A percentile compares a stretch with the other conserved stretches of the same genome.
phyloP scores from a whole-genome alignment of 2,797 vertebrate genomes.

The Heteromormyrus szaboi region DNA sequence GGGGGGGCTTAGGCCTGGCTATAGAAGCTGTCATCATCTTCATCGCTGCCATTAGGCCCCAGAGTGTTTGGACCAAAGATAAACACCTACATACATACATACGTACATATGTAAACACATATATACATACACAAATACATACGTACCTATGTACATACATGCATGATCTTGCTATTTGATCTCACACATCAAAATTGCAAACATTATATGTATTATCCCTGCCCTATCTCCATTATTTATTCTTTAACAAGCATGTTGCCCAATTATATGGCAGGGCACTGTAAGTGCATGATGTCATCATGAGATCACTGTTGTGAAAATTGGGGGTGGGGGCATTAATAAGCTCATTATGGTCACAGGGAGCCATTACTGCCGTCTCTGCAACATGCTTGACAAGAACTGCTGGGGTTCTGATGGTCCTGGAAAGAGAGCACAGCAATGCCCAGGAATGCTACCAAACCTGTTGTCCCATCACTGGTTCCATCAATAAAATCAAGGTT shows the following conservation, averaged over 20 bases:
- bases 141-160: not conserved
- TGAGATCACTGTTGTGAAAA: not conserved
- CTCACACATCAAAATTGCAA: not conserved
- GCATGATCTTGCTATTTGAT: not conserved
- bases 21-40: slow-evolving; percentile 47
- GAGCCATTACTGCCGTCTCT: not conserved
- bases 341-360: not conserved
- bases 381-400: not conserved
- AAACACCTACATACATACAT: not conserved
- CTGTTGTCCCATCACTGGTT: not conserved
- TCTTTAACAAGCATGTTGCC: not conserved
- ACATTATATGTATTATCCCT: not conserved
- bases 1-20: not conserved
- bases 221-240: not conserved
- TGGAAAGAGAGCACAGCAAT: not conserved
- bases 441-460: not conserved
- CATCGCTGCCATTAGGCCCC: slow-evolving; percentile 44
- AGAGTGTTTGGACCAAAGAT: not conserved
- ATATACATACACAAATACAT: not conserved
- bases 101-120: not conserved
- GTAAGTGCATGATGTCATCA: not conserved
- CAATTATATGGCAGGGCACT: not conserved
- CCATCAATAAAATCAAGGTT: not conserved
- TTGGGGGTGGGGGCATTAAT: not conserved
- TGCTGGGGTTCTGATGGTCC: not conserved